Base-by-base conservation (phyloP, 1,140 invertebrate species). In the Limonius californicus region DNA sequence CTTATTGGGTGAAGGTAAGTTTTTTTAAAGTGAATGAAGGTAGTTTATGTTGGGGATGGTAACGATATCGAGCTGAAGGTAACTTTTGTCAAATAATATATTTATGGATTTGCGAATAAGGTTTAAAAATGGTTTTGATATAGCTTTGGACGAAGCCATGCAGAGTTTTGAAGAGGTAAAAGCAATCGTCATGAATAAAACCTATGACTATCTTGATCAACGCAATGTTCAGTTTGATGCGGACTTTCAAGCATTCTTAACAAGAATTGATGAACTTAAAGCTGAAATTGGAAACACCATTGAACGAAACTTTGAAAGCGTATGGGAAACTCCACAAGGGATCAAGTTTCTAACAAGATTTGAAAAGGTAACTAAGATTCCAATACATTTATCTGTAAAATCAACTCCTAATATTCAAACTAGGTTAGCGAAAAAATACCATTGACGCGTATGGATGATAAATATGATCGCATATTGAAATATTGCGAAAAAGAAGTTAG, bases 151-250 rank as follows among this genome's bases (percentile, higher is more conserved):
- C 64, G 89, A 91, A 65, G 86, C 88, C 0, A 84, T 88, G 54
- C 86, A 87, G 68, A 84, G 82, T 3, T 92, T 92, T 65, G 85
- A 90, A 53, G 89, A 90, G 76, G 83, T 87, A 1, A 90, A 90
- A 70, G 84, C 83, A 63, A 82, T 85, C 0, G 88, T 94, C 0
- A 91, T 89, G 6, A 89, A 86, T 2, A 93, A 92, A 77, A 86
- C 88, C 11, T 97, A 97, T 69, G 92, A 98, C 72, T 95, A 94
- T 74, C 77, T 97, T 8, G 93, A 97, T 77, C 92, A 95, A 65
- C 83, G 92, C 55, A 94, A 95, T 76, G 80, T 78, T 1, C 90
- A 95, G 58, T 96, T 97, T 70, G 92, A 95, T 70, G 80, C 80
- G 9, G 94, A 97, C 74, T 95, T 90, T 72, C 83, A 90, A 50